Base-by-base conservation (phyloP, 1,140 invertebrate species). In the Saccostrea cuccullata region DNA sequence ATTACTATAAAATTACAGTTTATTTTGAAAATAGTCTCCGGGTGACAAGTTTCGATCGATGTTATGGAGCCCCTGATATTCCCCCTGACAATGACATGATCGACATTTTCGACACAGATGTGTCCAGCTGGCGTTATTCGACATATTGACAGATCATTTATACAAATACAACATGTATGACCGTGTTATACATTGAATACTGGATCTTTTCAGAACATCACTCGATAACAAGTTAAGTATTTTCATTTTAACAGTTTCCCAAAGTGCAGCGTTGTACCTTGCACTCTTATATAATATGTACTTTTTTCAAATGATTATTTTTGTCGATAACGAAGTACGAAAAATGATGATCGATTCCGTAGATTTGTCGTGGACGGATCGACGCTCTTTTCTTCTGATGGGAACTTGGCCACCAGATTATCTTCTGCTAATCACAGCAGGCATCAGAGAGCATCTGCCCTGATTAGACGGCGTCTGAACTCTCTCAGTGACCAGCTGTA, bases 401-500 rank as follows among this genome's bases (percentile, higher is more conserved):
- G 17, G 58, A 64, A 64, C n/a, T n/a, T n/a, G 58, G 17, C 58
- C 15, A 64, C 5, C 58, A 20, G 58, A 64, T 64, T 64, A 64
- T 64, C 58, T 64, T 64, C 58, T n/a, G n/a, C 47, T 67, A 67
- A n/a, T 67, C 60, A 23, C 17, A 9, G 20, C 60, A 36, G 70
- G 11, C 70, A 77, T 36, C 26, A 77, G 26, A 77, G 47, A 64
- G 58, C 58, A 64, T 64, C 58, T 20, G n/a, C 2, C 17, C 58
- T 6, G 58, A 64, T 64, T 20, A 40, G 60, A 77, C 23, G 15
- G 30, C 70, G 26, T 36, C 26, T 26, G 15, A 11, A 36, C 30
- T 36, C 5, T 77, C 70, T 64, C 70, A 77, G 23, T 77, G 70
- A 77, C 70, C 70, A 77, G 30, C 70, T 77, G 70, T 36, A 15